Evolutionary conservation across 2,113 vertebrate genomes (phyloP).

Genomic region (Platysteira castanea): DNA sequence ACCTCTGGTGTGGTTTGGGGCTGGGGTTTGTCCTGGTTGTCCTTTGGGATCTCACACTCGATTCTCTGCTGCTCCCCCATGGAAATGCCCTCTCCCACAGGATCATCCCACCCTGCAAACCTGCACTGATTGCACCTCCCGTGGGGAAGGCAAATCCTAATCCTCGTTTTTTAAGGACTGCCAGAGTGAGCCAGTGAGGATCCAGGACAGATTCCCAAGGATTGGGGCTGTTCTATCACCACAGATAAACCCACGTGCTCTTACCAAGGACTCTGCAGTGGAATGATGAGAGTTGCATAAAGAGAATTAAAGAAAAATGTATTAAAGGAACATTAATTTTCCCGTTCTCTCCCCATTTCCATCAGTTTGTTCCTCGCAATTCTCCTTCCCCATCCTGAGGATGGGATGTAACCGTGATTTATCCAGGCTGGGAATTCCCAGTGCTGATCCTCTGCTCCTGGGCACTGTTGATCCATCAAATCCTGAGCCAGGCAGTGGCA

Average conservation of each 20-base stretch:
- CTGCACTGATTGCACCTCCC: background rate
- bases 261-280: background rate
- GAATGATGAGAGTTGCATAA: background rate
- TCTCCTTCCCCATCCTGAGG: background rate
- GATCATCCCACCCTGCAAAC: background rate
- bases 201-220: background rate
- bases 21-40: background rate
- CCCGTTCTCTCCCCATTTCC: background rate
- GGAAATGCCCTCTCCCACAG: background rate
- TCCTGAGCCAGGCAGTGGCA: background rate
- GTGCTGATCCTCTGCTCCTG: background rate
- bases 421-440: background rate
- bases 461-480: slow-evolving; percentile 7
- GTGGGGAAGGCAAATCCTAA: background rate
- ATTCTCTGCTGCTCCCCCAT: background rate
- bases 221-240: background rate
- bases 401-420: background rate
- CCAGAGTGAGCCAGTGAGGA: background rate
- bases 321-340: background rate
- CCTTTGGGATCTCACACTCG: background rate
- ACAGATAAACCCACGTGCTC: background rate
- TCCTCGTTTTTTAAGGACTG: background rate
- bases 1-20: background rate
- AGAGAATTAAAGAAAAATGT: background rate
- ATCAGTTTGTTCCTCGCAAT: background rate